These are phyloP conservation scores for Acanthosepion pharaonis DNA, from an alignment of 2,888 invertebrate species.

Conservation along the genomic window DNA sequence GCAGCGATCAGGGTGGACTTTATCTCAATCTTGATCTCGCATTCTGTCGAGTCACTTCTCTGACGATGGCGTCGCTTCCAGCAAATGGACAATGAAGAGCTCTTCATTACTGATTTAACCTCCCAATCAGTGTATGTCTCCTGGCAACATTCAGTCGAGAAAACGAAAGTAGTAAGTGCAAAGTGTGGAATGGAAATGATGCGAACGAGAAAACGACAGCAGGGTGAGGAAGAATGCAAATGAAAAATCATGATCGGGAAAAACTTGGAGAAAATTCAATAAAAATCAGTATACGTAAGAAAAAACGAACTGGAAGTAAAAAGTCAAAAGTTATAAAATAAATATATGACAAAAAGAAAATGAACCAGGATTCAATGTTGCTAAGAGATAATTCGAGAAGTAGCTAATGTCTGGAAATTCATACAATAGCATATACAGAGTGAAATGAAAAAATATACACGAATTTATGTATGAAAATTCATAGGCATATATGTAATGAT, in stretches of 20 bases:
- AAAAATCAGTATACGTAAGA: background rate
- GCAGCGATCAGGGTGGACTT: background rate
- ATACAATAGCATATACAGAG: no score
- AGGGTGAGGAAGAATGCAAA: background rate
- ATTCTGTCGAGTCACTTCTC: background rate
- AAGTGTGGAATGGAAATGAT: background rate
- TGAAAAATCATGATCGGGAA: background rate
- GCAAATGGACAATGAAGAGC: conserved; percentile 8
- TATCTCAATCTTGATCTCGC: background rate
- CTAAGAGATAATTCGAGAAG: no score
- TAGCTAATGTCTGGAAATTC: no score
- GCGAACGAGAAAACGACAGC: background rate
- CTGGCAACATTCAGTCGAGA: background rate
- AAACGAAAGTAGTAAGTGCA: conserved; percentile 33
- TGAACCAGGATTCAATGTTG: no score
- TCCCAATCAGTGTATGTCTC: conserved; percentile 33
- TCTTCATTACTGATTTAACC: conserved; percentile 33
- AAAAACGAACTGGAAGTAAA: no score
- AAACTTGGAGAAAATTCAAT: background rate
- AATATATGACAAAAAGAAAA: no score
- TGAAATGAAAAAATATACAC: no score
- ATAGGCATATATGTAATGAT: no score
- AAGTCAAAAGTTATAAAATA: no score
- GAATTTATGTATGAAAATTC: no score
- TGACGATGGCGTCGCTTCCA: background rate